These are phyloP conservation scores for Enteromius fasciolatus DNA, from an alignment of 2,797 vertebrate genomes.

Conservation along the genomic window DNA sequence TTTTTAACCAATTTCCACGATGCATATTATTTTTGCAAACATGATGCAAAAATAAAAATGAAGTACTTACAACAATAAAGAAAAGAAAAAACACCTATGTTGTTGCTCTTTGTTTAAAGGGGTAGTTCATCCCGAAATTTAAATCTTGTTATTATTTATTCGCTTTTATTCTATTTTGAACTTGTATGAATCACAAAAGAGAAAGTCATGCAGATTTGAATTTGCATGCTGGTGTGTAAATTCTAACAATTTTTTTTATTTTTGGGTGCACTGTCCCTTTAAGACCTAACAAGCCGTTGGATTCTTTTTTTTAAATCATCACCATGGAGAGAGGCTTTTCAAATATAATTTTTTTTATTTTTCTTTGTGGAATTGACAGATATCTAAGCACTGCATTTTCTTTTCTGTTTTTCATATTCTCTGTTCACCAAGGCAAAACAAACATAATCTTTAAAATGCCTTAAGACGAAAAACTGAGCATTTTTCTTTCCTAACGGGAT, in stretches of 20 bases:
- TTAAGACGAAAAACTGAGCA: constrained; percentile 13
- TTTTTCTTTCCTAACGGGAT: constrained; percentile 22
- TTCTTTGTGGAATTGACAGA: neutral
- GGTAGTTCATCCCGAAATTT: neutral
- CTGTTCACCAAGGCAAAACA: constrained; percentile 9
- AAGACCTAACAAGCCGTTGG: neutral
- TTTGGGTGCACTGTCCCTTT: neutral
- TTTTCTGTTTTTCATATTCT: neutral
- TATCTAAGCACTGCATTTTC: neutral
- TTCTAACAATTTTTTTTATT: neutral
- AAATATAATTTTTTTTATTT: neutral
- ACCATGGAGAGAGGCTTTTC: neutral
- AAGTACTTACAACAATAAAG: too few relatives aligned
- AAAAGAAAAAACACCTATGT: too few relatives aligned
- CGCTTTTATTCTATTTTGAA: neutral
- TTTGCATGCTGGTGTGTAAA: neutral
- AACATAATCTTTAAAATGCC: constrained; percentile 20
- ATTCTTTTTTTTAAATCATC: neutral
- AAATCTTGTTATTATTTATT: neutral
- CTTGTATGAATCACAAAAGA: neutral
- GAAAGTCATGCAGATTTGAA: neutral
- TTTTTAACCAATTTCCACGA: neutral
- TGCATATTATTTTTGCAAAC: too few relatives aligned
- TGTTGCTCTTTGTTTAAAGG: neutral
- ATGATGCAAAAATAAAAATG: neutral